A percentile compares a stretch with the other conserved stretches of the same genome.
These are phyloP conservation scores for Nannobrachium achirus DNA, from an alignment of 2,113 vertebrate species.

Conservation along the genomic window DNA sequence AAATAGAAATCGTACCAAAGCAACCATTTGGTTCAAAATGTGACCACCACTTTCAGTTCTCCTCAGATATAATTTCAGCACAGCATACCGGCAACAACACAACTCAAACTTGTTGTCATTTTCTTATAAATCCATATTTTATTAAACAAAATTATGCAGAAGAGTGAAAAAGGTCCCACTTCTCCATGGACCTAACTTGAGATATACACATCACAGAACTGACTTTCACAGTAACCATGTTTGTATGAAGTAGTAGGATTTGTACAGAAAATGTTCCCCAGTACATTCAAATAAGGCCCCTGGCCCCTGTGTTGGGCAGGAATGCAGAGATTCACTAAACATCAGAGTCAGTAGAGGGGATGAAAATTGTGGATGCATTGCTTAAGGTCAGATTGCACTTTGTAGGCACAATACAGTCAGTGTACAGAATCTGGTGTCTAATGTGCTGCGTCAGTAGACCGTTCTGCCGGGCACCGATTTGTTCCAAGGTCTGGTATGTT, in stretches of 20 bases:
- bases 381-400: neutral
- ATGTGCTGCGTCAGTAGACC: slow-evolving; percentile 5
- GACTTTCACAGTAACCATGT: slow-evolving; percentile 21
- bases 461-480: neutral
- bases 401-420: slow-evolving; percentile 9
- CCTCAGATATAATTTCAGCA: neutral
- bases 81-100: slow-evolving; percentile 11
- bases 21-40: too few relatives aligned
- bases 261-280: slow-evolving; percentile 16
- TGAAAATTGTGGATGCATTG: slow-evolving; percentile 13
- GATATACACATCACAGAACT: slow-evolving; percentile 8
- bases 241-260: neutral
- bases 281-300: slow-evolving; percentile 30
- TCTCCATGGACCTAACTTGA: slow-evolving; percentile 28
- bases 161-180: slow-evolving; percentile 37
- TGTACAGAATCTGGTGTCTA: neutral
- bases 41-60: neutral
- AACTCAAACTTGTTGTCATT: slow-evolving; percentile 20
- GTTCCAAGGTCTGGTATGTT: neutral
- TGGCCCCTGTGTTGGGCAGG: neutral
- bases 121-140: slow-evolving; percentile 53
- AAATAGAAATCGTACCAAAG: too few relatives aligned
- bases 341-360: neutral
- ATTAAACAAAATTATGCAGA: slow-evolving; percentile 59
- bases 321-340: neutral